Conservation (phyloP, 64 coral and sea anemone species). For the Montipora efflorescens region DNA sequence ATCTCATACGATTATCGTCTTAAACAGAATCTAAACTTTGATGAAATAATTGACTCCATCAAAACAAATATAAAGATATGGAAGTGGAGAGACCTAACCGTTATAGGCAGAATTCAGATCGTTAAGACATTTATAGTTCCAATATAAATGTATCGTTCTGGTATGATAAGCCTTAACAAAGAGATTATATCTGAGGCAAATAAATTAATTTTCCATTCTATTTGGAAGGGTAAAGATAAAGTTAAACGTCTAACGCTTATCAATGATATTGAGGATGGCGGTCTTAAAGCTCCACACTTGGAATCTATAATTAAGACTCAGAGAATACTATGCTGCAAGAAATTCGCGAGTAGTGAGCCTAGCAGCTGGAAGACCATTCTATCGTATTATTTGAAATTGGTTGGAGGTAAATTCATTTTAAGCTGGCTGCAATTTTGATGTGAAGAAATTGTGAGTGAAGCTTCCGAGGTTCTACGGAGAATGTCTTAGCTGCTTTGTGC, state of each 20-base stretch:
- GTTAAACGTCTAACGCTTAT: slow-evolving; percentile 27
- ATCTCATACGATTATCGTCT: too few relatives aligned
- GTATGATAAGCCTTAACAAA: not conserved
- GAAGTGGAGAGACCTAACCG: too few relatives aligned
- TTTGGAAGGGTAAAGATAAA: slow-evolving; percentile 57
- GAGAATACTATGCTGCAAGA: slow-evolving; percentile 27
- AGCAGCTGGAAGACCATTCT: slow-evolving; percentile 5
- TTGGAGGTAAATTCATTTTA: slow-evolving; percentile 18
- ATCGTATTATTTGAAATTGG: slow-evolving; percentile 3
- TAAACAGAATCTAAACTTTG: too few relatives aligned
- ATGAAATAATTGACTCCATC: too few relatives aligned
- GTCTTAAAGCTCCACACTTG: slow-evolving; percentile 35
- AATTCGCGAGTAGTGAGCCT: not conserved
- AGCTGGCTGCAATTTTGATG: slow-evolving; percentile 26
- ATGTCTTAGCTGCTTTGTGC: not conserved
- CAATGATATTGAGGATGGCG: slow-evolving; percentile 9
- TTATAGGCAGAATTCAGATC: not conserved
- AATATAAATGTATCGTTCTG: slow-evolving; percentile 15
- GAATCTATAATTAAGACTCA: slow-evolving; percentile 7
- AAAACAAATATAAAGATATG: too few relatives aligned
- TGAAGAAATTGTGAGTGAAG: slow-evolving; percentile 1
- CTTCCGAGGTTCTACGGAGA: slow-evolving; percentile 30
- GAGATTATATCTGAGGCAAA: slow-evolving; percentile 37
- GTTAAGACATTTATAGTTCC: slow-evolving; percentile 53
- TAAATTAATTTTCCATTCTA: slow-evolving; percentile 15